Percentiles rank a stretch among this genome's conserved stretches.
Evolutionary conservation across 2,797 vertebrate species (phyloP).

Genomic region (Mormyrus hasselquistii): DNA sequence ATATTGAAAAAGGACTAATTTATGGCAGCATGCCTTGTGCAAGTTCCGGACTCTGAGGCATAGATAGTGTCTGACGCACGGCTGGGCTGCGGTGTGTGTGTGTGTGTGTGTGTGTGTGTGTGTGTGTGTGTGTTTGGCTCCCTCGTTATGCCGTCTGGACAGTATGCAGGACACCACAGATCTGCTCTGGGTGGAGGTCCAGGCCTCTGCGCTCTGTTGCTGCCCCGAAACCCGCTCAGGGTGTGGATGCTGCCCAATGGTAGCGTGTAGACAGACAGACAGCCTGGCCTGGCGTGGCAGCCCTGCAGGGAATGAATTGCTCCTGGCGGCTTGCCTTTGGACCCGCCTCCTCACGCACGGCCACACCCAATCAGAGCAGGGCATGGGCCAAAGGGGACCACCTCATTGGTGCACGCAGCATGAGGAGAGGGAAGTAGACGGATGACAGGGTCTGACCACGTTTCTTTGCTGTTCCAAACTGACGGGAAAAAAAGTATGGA

Average conservation of each 20-base stretch:
- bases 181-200: not conserved
- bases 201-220: not conserved
- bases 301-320: not conserved
- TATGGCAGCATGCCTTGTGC: not conserved
- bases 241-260: not conserved
- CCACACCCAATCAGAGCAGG: conserved; percentile 9
- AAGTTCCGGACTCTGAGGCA: not conserved
- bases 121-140: not conserved
- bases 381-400: not conserved
- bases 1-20: not conserved
- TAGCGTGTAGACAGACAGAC: not conserved
- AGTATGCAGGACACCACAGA: not conserved
- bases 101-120: not conserved
- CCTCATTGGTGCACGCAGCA: not conserved
- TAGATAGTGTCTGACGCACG: not conserved
- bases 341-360: not conserved
- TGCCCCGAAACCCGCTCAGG: not conserved
- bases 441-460: not conserved
- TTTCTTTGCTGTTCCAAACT: not conserved
- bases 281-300: not conserved
- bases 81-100: not conserved
- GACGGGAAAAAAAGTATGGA: not conserved
- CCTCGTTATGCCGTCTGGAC: not conserved
- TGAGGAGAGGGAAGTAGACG: not conserved
- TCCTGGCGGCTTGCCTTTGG: not conserved